Conservation (phyloP, 2,888 invertebrate genomes). For the Mythimna ferrago region DNA sequence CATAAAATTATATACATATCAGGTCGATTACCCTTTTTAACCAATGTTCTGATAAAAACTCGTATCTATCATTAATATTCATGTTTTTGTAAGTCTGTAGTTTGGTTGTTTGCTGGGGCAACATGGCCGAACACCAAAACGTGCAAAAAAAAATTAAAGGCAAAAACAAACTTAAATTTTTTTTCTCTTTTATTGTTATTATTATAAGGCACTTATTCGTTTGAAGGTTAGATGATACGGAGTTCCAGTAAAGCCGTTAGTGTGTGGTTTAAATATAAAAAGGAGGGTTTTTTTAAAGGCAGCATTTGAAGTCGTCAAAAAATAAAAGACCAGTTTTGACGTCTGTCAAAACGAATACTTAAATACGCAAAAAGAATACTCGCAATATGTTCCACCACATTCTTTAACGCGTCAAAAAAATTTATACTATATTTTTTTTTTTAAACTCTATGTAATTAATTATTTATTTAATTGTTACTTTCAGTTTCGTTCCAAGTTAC, state of each 20-base stretch:
- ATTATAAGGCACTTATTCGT: slow-evolving; percentile 65
- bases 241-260: slow-evolving; percentile 64
- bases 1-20: not conserved
- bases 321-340: no score
- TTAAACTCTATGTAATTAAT: no score
- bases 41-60: not conserved
- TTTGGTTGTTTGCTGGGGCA: slow-evolving; percentile 50
- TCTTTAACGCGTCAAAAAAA: no score
- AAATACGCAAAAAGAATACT: no score
- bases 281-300: not conserved
- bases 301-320: no score
- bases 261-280: slow-evolving; percentile 60
- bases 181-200: slow-evolving; percentile 69
- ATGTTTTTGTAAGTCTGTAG: slow-evolving; percentile 28
- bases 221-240: slow-evolving; percentile 68
- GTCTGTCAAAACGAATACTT: no score
- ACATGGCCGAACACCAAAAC: slow-evolving; percentile 66
- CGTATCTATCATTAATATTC: slow-evolving; percentile 25
- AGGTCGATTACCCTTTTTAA: slow-evolving; percentile 19
- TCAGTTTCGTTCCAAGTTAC: no score
- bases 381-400: no score
- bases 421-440: no score
- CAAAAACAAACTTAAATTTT: slow-evolving; percentile 68
- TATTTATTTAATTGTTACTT: no score
- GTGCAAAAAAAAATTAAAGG: slow-evolving; percentile 63